Evolutionary conservation across 2,888 invertebrate genomes (phyloP).

Genomic region (Synanthedon myopaeformis): DNA sequence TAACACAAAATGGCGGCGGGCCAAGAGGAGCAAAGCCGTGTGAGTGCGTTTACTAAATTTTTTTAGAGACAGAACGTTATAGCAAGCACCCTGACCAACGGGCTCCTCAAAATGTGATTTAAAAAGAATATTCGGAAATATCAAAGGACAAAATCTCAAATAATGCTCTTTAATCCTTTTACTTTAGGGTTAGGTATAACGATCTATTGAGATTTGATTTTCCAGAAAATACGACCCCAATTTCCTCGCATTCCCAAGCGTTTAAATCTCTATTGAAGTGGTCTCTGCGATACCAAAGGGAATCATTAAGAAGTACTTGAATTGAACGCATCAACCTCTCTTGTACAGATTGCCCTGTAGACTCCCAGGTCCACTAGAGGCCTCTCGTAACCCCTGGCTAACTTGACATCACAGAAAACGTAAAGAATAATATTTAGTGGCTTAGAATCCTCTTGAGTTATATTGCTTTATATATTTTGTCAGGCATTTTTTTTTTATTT

Average conservation of each 20-base stretch:
- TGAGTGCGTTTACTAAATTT: too few species aligned
- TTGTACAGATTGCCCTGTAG: slow-evolving; percentile 4
- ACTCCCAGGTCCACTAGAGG: slow-evolving; percentile 6
- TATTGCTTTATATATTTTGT: too few species aligned
- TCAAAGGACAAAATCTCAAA: too few species aligned
- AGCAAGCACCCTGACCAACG: too few species aligned
- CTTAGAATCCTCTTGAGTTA: too few species aligned
- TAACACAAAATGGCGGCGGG: too few species aligned
- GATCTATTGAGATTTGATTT: not conserved
- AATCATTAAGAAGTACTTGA: slow-evolving; percentile 1
- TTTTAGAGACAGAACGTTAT: too few species aligned
- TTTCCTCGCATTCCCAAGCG: slow-evolving; percentile 1
- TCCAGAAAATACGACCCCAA: slow-evolving; percentile 1
- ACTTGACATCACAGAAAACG: not conserved
- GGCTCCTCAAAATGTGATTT: too few species aligned
- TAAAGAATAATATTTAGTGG: not conserved
- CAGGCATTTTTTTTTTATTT: too few species aligned
- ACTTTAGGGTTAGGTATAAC: not conserved
- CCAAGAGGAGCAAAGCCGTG: too few species aligned
- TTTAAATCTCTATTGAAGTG: slow-evolving; percentile 3
- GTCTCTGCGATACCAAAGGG: slow-evolving; percentile 4
- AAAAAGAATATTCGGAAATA: too few species aligned
- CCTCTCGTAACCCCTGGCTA: not conserved
- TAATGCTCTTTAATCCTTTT: not conserved
- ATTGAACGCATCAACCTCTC: slow-evolving; percentile 2